Evolutionary conservation across 2,888 invertebrate species (phyloP), one percentile per base, ranked within the genome.

Genomic region (Acleris sparsana): DNA sequence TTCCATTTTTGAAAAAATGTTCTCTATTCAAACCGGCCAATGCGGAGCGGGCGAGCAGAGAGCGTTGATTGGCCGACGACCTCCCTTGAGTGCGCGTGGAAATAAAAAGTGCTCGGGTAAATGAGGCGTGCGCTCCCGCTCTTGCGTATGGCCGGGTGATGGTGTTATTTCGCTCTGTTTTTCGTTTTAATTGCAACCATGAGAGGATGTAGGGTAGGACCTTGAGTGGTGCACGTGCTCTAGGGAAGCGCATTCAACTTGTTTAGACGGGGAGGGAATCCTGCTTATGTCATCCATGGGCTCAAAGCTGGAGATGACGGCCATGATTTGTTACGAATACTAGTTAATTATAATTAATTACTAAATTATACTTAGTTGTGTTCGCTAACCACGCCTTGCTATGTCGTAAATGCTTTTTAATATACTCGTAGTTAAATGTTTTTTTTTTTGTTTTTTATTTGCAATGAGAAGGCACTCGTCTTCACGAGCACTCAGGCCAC

Each of bases 21-120:
- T 89, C 87, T 88, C 88, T 87, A 88, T 92, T 89, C 89, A 89
- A 89, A 88, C 82, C 84, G 89, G 88, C 92, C 92, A 91, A 92
- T 92, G 91, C 83, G 86, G 83, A 85, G 86, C 89, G 83, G 83
- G 87, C 80, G 83, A 81, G 84, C 78, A 83, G 84, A 82, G 86
- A 85, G 84, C 89, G 91, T 90, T 92, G 92, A 92, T 92, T 92
- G 92, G 92, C 92, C 89, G 89, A 88, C 89, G 86, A 89, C 90
- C 89, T 90, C 84, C 82, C 83, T 82, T 77, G 85, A 88, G 89
- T 81, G 85, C 84, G 80, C 86, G 87, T 86, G 86, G 89, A 90
- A 90, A 91, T 90, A 91, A 90, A 85, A 92, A 92, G 91, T 89
- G 86, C 91, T 89, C 83, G 82, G 83, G 84, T 86, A 92, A 91